Base-by-base conservation (phyloP, 2,797 vertebrate genomes). In the Choloepus didactylus region DNA sequence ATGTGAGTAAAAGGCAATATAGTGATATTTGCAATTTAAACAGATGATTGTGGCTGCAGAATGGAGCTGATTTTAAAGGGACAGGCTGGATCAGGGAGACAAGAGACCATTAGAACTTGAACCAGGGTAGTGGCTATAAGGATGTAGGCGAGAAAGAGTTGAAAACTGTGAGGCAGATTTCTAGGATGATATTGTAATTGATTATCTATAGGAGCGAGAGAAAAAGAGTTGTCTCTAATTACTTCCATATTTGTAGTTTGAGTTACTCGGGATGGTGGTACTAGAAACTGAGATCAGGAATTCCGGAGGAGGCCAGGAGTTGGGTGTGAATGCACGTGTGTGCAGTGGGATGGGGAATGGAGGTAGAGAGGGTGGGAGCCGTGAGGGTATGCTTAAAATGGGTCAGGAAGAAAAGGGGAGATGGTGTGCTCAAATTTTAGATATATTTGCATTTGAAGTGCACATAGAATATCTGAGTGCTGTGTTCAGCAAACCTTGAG, bases 111-210 rank as follows among this genome's bases (percentile, higher is more conserved):
- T 41, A 87, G 41, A 76, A 69, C 12, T 81, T 15, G 44, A 84
- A 38, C 41, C 21, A 83, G 64, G 80, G 44, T 25, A 11, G 69
- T 54, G 51, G 44, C 5, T 44, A 86, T 3, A 41, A 64, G 83
- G 10, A 49, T 59, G 60, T 46, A 79, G 60, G 79, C 70, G 59
- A 93, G 31, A n/a, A 56, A 27, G 27, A 81, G 46, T 15, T 83
- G 84, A 93, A 76, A 70, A 76, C 46, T 3, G 6, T 23, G 81
- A 69, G 38, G 69, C 72, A 81, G 75, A 87, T 92, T 66, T 89
- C 87, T 76, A 64, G 62, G 59, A 64, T 69, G 56, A 66, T 81
- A 69, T 84, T 70, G 70, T 93, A 84, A 81, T 77, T 96, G 95
- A 46, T 73, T 91, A 83, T 82, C 79, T 75, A 29, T 29, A 75